Evolutionary conservation across 2,888 invertebrate species (phyloP), one percentile per base, ranked within the genome.

Genomic region (Cetonia aurata): DNA sequence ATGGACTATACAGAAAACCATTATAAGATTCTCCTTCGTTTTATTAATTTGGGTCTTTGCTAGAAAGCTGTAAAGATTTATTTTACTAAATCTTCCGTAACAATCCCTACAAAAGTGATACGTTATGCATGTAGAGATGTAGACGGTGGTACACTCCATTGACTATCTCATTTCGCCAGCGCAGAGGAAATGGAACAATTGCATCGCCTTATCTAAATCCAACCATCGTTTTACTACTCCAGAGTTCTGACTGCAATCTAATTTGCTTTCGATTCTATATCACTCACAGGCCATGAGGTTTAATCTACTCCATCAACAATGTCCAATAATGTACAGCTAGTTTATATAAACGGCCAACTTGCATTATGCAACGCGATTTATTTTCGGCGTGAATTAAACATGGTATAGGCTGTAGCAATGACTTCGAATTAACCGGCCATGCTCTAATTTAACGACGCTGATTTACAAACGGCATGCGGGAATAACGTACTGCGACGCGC

Each of bases 391-490:
- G 50, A 50, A 65, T 65, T 65, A 65, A 65, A 52, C 50, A 48
- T 37, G 50, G 62, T 9, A 37, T 37, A 42, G 19, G 50, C 37
- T 65, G 37, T 8, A 50, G 62, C 62, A 65, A 55, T 65, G 69
- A 65, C 62, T 55, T 62, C 65, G 65, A 70, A 65, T 70, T 70
- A 70, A 70, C 69, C 33, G 69, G 69, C 69, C 55, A 55, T 55
- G 56, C 55, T 55, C 46, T 70, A 70, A 70, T 70, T 70, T 70
- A 70, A 70, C 55, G 69, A 65, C 46, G 44, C 65, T 50, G 50
- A 65, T 65, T 65, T 65, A 52, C 62, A 65, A 65, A 65, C 50
- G 15, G 50, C 50, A 13, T 62, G 37, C 37, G 13, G 48, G 48
- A 48, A 50, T 65, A 37, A 37, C 37, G 37, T 37, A 65, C 33